These are phyloP conservation scores for Chionomys nivalis DNA, from an alignment of 2,113 vertebrate genomes.

Conservation along the genomic window DNA sequence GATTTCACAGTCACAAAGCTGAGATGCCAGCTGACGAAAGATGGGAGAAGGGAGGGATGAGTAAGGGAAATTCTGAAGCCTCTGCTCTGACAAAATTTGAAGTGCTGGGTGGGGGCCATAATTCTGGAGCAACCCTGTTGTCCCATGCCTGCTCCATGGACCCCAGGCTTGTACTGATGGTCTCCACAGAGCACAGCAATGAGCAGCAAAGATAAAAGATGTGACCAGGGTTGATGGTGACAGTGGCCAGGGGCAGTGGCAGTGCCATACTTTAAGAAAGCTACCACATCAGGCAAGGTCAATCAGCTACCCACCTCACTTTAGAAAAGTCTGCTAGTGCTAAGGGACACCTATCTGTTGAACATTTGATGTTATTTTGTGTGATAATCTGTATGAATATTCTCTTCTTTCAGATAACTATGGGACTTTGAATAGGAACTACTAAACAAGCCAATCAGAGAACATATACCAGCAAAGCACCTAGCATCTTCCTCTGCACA, in stretches of 20 bases:
- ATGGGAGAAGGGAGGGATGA: neutral
- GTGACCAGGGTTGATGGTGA: fast-evolving
- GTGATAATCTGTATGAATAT: fast-evolving
- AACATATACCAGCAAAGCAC: neutral
- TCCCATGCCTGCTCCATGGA: neutral
- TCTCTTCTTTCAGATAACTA: neutral
- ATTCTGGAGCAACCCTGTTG: neutral
- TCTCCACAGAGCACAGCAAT: fast-evolving
- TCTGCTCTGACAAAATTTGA: neutral
- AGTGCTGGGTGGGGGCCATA: neutral
- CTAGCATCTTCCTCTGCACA: neutral
- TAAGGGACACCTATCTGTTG: too few relatives aligned
- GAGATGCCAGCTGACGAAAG: constrained; percentile 67
- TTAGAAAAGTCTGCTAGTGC: neutral
- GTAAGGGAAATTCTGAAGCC: constrained; percentile 55
- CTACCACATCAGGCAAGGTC: neutral
- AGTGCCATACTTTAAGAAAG: neutral
- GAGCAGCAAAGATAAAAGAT: neutral
- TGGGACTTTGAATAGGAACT: neutral
- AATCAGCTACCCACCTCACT: neutral
- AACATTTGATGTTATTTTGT: neutral
- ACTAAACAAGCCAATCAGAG: neutral
- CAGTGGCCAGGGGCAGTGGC: neutral
- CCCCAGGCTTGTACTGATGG: neutral
- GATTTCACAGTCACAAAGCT: constrained; percentile 52